phyloP scores from a whole-genome alignment of 2,113 vertebrate genomes.

The Arizona elegans region DNA sequence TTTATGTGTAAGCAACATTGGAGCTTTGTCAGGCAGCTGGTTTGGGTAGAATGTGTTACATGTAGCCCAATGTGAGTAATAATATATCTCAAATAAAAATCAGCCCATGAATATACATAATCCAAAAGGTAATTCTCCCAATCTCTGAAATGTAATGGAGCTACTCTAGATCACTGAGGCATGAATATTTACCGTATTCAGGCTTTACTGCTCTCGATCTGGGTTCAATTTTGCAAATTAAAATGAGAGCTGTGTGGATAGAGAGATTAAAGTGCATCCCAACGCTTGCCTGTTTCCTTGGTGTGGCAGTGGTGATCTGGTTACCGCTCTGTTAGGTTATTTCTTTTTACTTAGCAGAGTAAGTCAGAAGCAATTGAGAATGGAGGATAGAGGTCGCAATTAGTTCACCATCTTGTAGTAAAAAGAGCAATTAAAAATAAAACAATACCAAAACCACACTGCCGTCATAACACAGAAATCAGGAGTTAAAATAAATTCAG shows the following conservation, averaged over 20 bases:
- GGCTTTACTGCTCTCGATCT: constrained; percentile 81
- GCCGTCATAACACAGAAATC: constrained; percentile 36
- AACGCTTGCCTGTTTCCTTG: constrained; percentile 66
- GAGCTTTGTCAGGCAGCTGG: constrained; percentile 69
- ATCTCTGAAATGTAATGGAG: constrained; percentile 77
- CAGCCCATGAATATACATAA: constrained; percentile 79
- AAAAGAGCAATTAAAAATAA: constrained; percentile 60
- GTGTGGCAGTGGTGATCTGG: constrained; percentile 66
- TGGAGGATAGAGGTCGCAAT: constrained; percentile 51
- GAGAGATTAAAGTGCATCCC: constrained; percentile 78
- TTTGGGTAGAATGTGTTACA: constrained; percentile 68
- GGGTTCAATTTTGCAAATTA: constrained; percentile 85
- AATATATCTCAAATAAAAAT: constrained; percentile 79
- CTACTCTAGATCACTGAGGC: constrained; percentile 77
- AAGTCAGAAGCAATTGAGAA: constrained; percentile 62
- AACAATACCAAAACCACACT: constrained; percentile 11
- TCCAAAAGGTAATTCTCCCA: constrained; percentile 81
- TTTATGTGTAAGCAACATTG: constrained; percentile 55
- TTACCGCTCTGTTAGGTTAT: constrained; percentile 64
- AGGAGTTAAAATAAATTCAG: constrained; percentile 47
- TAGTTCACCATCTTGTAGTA: constrained; percentile 60
- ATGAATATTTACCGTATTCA: constrained; percentile 79
- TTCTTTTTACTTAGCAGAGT: constrained; percentile 61
- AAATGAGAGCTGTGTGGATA: constrained; percentile 78
- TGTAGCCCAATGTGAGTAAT: constrained; percentile 69